A percentile compares a stretch with the other conserved stretches of the same genome.
These are phyloP conservation scores for Naso thynnoides DNA, from an alignment of 2,797 vertebrate species.

Conservation along the genomic window DNA sequence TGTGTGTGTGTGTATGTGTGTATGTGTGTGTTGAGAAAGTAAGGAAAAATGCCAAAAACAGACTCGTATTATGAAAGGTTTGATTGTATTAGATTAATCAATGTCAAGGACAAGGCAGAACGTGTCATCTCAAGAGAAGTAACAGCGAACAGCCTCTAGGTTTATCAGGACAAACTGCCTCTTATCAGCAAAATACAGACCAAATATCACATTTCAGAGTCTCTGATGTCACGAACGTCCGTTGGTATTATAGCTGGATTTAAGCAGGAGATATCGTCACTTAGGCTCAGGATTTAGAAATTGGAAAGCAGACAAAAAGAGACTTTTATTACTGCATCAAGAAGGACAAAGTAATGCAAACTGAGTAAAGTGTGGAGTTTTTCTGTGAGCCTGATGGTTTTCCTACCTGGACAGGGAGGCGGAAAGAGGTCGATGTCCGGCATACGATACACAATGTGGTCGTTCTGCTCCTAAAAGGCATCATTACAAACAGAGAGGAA, in stretches of 20 bases:
- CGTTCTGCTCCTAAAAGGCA: constrained; percentile 75
- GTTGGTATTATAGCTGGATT: background rate
- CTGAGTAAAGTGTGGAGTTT: background rate
- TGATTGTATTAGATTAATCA: constrained; percentile 14
- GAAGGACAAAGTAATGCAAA: too few relatives aligned
- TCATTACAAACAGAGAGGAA: too few relatives aligned
- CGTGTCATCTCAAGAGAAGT: background rate
- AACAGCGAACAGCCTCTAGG: background rate
- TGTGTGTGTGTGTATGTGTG: background rate
- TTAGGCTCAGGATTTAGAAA: background rate
- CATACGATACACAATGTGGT: constrained; percentile 87
- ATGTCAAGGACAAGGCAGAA: constrained; percentile 33
- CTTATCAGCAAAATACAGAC: background rate
- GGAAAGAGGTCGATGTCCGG: constrained; percentile 76
- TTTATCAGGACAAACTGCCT: constrained; percentile 3
- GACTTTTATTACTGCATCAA: background rate
- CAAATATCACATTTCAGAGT: background rate
- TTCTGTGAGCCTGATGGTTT: background rate
- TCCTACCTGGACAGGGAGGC: constrained; percentile 78
- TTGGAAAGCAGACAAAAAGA: background rate
- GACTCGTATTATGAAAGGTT: constrained; percentile 6
- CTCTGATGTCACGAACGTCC: background rate
- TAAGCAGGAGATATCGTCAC: background rate
- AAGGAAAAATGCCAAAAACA: constrained; percentile 15
- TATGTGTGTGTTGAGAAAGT: background rate